These are phyloP conservation scores for Seriola rivoliana DNA, from an alignment of 2,113 vertebrate genomes.

Conservation along the genomic window DNA sequence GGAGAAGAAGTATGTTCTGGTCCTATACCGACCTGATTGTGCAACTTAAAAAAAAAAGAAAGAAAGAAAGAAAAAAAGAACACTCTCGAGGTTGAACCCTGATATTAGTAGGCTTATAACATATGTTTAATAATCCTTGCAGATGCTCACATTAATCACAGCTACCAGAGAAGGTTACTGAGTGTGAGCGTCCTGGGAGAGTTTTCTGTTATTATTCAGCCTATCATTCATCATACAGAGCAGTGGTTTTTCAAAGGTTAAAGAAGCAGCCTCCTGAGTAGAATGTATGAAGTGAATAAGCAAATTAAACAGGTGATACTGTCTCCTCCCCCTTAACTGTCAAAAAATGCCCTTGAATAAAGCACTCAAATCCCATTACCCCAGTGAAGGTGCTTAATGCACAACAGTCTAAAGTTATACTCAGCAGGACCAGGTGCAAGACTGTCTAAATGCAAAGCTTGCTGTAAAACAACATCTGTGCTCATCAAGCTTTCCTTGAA, in stretches of 20 bases:
- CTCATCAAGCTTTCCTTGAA: constrained; percentile 40
- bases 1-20: background rate
- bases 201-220: constrained; percentile 56
- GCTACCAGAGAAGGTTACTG: constrained; percentile 57
- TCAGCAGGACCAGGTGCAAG: constrained; percentile 51
- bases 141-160: constrained; percentile 71
- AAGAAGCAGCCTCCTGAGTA: constrained; percentile 56
- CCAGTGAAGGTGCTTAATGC: constrained; percentile 38
- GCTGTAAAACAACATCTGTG: constrained; percentile 66
- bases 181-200: constrained; percentile 36
- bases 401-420: constrained; percentile 47
- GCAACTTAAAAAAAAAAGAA: background rate
- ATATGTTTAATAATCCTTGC: constrained; percentile 53
- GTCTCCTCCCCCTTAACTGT: constrained; percentile 45
- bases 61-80: background rate
- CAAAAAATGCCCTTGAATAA: constrained; percentile 69
- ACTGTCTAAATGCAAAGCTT: constrained; percentile 45
- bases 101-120: constrained; percentile 37
- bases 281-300: constrained; percentile 38
- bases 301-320: constrained; percentile 46
- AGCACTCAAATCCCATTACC: constrained; percentile 55
- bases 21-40: constrained; percentile 21
- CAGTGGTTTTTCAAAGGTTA: constrained; percentile 69
- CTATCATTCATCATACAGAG: constrained; percentile 61
- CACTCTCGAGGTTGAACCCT: constrained; percentile 5